Percentiles rank a stretch among this genome's conserved stretches.
Conservation (phyloP, 2,888 invertebrate species). For the Hemistola chrysoprasaria region DNA sequence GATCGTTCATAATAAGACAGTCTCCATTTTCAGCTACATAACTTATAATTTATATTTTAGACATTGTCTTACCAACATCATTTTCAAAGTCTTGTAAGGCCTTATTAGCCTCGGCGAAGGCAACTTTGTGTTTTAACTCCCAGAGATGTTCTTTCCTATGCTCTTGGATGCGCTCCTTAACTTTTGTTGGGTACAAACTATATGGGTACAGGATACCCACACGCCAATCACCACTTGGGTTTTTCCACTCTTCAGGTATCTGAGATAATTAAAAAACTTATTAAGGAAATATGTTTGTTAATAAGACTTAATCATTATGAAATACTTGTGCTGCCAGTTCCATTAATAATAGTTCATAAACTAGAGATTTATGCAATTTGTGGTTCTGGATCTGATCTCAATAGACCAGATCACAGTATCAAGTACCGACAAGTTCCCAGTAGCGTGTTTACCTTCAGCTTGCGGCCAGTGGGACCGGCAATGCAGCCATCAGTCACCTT, state of each 20-base stretch:
- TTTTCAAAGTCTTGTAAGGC: constrained; percentile 89
- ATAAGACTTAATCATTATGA: neutral
- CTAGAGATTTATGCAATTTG: too few relatives aligned
- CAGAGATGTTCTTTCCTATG: constrained; percentile 91
- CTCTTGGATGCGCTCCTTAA: constrained; percentile 90
- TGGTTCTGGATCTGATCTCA: constrained; percentile 18
- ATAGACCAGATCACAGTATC: constrained; percentile 6
- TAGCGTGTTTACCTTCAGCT: constrained; percentile 86
- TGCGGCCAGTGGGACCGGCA: constrained; percentile 93
- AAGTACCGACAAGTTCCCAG: constrained; percentile 10
- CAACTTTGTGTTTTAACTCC: constrained; percentile 91
- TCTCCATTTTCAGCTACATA: too few relatives aligned
- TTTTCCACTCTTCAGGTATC: constrained; percentile 92
- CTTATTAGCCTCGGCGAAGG: constrained; percentile 89
- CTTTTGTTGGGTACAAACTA: constrained; percentile 92
- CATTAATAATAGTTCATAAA: too few relatives aligned
- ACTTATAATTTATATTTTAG: neutral
- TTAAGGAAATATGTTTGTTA: constrained; percentile 1
- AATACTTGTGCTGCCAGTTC: neutral
- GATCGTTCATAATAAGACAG: too few relatives aligned
- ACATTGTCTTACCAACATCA: constrained; percentile 77
- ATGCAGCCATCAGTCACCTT: constrained; percentile 86
- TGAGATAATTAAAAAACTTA: constrained; percentile 51
- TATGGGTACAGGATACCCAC: constrained; percentile 93
- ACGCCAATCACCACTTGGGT: constrained; percentile 92